phyloP scores from a whole-genome alignment of 1,140 invertebrate genomes.

The Eriosoma lanigerum region DNA sequence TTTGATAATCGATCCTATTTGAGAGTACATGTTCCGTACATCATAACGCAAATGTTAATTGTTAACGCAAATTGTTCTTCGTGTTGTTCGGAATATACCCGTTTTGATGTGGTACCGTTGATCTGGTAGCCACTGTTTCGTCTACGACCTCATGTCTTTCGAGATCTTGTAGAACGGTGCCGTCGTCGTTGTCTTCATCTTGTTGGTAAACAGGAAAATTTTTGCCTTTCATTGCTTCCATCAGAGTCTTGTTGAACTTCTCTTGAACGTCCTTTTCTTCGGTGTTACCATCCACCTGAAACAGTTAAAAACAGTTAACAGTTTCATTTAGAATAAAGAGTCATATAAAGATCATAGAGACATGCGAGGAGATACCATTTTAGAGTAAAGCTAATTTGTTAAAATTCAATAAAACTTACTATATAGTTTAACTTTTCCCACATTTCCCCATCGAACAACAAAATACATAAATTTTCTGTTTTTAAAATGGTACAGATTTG shows the following conservation, averaged over 20 bases:
- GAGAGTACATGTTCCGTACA: constrained; percentile 57
- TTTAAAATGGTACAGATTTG: not conserved
- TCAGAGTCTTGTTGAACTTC: constrained; percentile 70
- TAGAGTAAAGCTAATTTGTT: too few species aligned
- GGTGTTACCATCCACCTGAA: constrained; percentile 77
- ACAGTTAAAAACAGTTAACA: too few species aligned
- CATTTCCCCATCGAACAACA: too few species aligned
- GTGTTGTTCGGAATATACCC: constrained; percentile 6
- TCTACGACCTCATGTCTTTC: constrained; percentile 49
- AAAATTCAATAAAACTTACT: too few species aligned
- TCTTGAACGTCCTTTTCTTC: constrained; percentile 73
- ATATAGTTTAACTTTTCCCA: too few species aligned
- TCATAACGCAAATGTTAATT: constrained; percentile 54
- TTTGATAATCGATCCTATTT: constrained; percentile 56
- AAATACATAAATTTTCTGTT: too few species aligned
- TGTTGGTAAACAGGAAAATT: constrained; percentile 49
- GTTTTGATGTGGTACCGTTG: constrained; percentile 51
- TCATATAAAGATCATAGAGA: too few species aligned
- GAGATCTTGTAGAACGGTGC: constrained; percentile 54
- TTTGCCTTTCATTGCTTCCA: constrained; percentile 63
- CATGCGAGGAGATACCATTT: too few species aligned
- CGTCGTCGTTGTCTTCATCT: constrained; percentile 54
- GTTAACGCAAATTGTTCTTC: not conserved
- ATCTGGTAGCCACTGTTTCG: not conserved
- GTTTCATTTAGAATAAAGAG: too few species aligned